Base-by-base conservation (phyloP, 2,888 invertebrate species). In the Andrena camellia region DNA sequence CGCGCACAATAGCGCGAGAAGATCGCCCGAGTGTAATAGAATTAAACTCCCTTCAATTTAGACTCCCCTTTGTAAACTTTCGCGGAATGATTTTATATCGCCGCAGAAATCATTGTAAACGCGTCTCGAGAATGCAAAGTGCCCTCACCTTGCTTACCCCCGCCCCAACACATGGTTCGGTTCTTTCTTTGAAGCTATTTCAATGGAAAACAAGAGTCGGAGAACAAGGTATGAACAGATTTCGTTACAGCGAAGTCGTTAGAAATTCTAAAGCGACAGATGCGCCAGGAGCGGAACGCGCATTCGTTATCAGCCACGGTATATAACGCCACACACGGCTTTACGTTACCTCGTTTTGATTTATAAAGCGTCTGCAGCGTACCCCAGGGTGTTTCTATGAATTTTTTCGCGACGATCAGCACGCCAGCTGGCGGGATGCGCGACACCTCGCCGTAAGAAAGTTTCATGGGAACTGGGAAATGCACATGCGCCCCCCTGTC, bases 31-130 rank as follows among this genome's bases (percentile, higher is more conserved):
- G 57, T 42, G 42, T 81, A 68, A 81, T 81, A 57, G 57, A 81
- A 81, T 81, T 81, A 81, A 81, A 72, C 42, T 80, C 72, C 23
- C 54, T 81, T 81, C 80, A 57, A 81, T 81, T 71, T 67, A 62
- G 62, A 71, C 60, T 48, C 33, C 31, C 67, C 29, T 67, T 67
- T 59, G 72, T 80, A 67, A 81, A 81, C 60, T 81, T 57, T 67
- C 50, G 2, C 29, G 26, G 35, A 48, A 80, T 67, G 66, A 81
- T 81, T 80, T 72, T 81, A 72, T 81, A 81, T 67, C 67, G 71
- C 62, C 81, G 71, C 71, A 57, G 63, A 72, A 81, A 81, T 81
- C 81, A 67, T 81, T 20, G 81, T 80, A 71, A 80, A 67, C 66
- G 59, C 52, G 26, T 48, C 60, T n/a, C 33, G 23, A 13, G 2